phyloP scores from a whole-genome alignment of 2,888 invertebrate species.

The Caenorhabditis doughertyi region DNA sequence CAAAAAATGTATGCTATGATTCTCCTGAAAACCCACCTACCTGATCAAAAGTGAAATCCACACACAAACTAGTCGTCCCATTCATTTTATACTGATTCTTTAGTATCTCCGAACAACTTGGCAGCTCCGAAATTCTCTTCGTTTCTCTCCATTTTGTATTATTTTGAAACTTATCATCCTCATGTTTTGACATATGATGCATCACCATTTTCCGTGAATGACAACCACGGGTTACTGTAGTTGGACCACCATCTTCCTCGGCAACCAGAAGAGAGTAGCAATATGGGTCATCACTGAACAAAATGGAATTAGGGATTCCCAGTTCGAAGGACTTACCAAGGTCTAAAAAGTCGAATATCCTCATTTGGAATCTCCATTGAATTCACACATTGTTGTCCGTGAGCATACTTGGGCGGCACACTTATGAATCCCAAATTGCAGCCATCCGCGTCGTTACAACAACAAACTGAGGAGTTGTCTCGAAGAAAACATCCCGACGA shows the following conservation, averaged over 20 bases:
- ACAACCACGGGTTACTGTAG: slow-evolving; percentile 72
- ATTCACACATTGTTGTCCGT: slow-evolving; percentile 68
- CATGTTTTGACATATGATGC: slow-evolving; percentile 71
- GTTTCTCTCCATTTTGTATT: slow-evolving; percentile 73
- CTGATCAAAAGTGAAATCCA: slow-evolving; percentile 52
- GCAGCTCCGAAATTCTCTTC: slow-evolving; percentile 66
- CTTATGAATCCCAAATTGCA: slow-evolving; percentile 72
- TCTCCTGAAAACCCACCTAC: not conserved
- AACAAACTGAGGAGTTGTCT: slow-evolving; percentile 70
- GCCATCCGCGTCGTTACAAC: slow-evolving; percentile 76
- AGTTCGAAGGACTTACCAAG: slow-evolving; percentile 56
- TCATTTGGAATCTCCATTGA: slow-evolving; percentile 68
- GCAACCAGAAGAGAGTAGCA: slow-evolving; percentile 74
- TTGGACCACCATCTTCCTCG: slow-evolving; percentile 70
- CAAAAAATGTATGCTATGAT: too few relatives aligned
- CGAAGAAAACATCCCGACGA: slow-evolving; percentile 71
- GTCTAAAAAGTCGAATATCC: slow-evolving; percentile 64
- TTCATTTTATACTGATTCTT: slow-evolving; percentile 57
- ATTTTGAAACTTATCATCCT: slow-evolving; percentile 74
- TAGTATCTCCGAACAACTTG: slow-evolving; percentile 73
- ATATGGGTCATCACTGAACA: slow-evolving; percentile 74
- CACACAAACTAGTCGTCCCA: slow-evolving; percentile 61
- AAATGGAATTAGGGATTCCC: not conserved
- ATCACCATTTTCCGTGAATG: slow-evolving; percentile 73
- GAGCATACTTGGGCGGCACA: slow-evolving; percentile 59